A percentile compares a stretch with the other conserved stretches of the same genome.
These are phyloP conservation scores for Aratinga solstitialis DNA, from an alignment of 2,797 vertebrate species.

Conservation along the genomic window DNA sequence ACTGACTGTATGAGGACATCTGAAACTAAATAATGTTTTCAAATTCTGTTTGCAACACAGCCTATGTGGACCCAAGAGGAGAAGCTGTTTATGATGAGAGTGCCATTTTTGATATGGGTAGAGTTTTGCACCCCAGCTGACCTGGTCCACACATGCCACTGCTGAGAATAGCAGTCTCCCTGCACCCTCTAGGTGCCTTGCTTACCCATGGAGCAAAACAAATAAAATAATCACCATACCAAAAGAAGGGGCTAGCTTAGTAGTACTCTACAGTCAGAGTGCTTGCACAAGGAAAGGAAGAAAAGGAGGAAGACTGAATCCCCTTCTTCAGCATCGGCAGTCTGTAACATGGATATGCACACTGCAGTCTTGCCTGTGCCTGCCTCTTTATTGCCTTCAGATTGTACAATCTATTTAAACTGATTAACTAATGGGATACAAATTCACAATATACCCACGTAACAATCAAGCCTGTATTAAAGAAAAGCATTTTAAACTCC, in stretches of 20 bases:
- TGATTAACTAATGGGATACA: not conserved
- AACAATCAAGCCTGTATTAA: not conserved
- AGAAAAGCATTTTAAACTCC: not conserved
- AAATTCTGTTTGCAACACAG: not conserved
- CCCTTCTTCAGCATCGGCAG: not conserved
- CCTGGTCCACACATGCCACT: not conserved
- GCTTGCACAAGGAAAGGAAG: not conserved
- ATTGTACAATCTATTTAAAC: slow-evolving; percentile 9
- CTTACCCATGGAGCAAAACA: not conserved
- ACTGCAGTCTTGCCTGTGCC: not conserved
- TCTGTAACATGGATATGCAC: not conserved
- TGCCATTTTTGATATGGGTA: not conserved
- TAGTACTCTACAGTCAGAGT: not conserved
- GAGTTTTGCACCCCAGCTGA: not conserved
- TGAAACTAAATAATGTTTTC: not conserved
- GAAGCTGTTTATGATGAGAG: not conserved
- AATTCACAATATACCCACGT: not conserved
- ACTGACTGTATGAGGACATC: not conserved
- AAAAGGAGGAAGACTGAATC: not conserved
- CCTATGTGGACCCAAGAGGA: not conserved
- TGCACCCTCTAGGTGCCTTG: not conserved
- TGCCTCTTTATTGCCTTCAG: slow-evolving; percentile 4
- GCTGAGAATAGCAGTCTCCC: not conserved
- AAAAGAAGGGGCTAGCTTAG: not conserved
- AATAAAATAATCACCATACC: not conserved